Base-by-base conservation (phyloP, 2,888 invertebrate genomes). In the Ephialtes manifestator region DNA sequence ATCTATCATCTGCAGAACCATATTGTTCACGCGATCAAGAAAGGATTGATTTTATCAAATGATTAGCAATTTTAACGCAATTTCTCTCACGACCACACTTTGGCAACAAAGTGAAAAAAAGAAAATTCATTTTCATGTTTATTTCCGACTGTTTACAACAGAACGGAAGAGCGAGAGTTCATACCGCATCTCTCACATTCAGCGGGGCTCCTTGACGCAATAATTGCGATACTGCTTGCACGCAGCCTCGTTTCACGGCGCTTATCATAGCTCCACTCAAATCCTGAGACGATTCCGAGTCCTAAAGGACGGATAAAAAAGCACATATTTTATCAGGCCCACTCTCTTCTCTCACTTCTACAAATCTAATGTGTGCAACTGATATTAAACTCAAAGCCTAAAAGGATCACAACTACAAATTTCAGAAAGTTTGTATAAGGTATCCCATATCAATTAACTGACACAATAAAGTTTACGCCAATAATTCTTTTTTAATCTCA, bases 171-270 rank as follows among this genome's bases (percentile, higher is more conserved):
- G 76, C 72, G 51, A 18, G 28, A 43, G 20, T 20, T 81, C 92
- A 87, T 90, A 94, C 94, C 90, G 90, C 91, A 89, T 94, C 93
- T 90, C 92, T 92, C 72, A 93, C 88, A 85, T 93, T 91, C 87
- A 94, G 85, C 58, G 93, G 92, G 74, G 94, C 94, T 89, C 94
- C 94, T 89, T 94, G 94, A 80, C 92, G 90, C 76, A 94, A 87
- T 86, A 94, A 92, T 84, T 93, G 93, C 82, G 92, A 93, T 58
- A 93, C 92, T 83, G 93, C 92, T 87, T 94, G 93, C 81, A 93
- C 88, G 87, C 94, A 94, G 87, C 94, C 93, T 84, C 94, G 91
- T 88, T 92, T 94, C 72, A 93, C 94, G 83, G 94, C 93, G 88
- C 92, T 94, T 87, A 93, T 91, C 89, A 94, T 92, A 88, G 93